phyloP scores from a whole-genome alignment of 1,140 invertebrate species.

The Ceratitis capitata region DNA sequence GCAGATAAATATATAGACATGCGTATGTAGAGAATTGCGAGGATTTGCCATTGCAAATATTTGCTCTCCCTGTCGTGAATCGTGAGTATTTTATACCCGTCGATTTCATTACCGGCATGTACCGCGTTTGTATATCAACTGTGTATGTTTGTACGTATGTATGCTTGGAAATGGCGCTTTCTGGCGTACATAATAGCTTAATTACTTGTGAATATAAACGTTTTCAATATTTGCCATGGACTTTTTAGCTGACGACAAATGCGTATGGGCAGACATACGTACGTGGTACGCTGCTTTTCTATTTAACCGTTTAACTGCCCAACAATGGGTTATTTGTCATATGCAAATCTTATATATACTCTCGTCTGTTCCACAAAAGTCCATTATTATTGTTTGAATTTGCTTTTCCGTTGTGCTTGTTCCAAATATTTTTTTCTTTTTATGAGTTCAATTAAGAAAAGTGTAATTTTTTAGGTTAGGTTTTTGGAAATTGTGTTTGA shows the following conservation, averaged over 20 bases:
- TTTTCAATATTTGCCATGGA: conserved; percentile 26
- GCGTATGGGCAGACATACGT: no score
- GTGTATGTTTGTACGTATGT: background rate
- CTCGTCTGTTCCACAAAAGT: no score
- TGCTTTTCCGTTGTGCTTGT: no score
- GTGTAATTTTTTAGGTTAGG: no score
- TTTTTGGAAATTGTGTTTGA: no score
- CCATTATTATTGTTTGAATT: no score
- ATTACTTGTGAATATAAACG: conserved; percentile 35
- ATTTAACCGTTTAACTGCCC: background rate
- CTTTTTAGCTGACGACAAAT: background rate
- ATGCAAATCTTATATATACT: no score
- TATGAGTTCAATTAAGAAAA: no score
- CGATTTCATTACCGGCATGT: background rate
- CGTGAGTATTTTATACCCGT: conserved; percentile 10
- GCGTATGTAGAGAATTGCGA: background rate
- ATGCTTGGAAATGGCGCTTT: background rate
- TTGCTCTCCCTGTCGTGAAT: background rate
- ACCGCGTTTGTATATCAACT: no score
- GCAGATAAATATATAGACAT: background rate
- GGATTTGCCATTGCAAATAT: background rate
- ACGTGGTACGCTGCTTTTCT: background rate
- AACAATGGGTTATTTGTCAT: background rate
- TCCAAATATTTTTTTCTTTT: no score
- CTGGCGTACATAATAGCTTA: conserved; percentile 11